A percentile compares a stretch with the other conserved stretches of the same genome.
phyloP scores from a whole-genome alignment of 2,797 vertebrate species.

The Squalus acanthias region DNA sequence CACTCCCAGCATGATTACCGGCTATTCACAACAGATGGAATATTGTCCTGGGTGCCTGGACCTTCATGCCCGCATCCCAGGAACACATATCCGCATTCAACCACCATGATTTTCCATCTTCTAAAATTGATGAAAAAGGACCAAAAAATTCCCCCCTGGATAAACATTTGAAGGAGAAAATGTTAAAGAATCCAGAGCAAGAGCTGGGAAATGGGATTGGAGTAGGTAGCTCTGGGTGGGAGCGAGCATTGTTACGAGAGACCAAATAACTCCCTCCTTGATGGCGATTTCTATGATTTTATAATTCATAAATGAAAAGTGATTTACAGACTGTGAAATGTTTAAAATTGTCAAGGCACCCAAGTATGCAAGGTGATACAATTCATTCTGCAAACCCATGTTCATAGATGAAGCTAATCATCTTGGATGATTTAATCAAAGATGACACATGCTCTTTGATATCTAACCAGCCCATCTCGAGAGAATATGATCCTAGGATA shows the following conservation, averaged over 20 bases:
- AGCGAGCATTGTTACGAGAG: not conserved
- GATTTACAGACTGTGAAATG: not conserved
- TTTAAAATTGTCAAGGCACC: not conserved
- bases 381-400: not conserved
- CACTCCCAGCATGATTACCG: not conserved
- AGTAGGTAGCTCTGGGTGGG: not conserved
- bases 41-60: not conserved
- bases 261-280: not conserved
- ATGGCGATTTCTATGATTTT: not conserved
- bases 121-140: not conserved
- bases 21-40: not conserved
- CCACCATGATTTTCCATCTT: not conserved
- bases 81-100: not conserved
- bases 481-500: not conserved
- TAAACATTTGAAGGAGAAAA: not conserved
- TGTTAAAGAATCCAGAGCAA: not conserved
- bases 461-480: not conserved
- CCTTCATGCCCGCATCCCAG: not conserved
- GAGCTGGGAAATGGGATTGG: not conserved
- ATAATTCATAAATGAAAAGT: not conserved
- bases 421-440: not conserved
- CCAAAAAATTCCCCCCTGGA: not conserved
- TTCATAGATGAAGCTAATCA: not conserved
- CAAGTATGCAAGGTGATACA: not conserved
- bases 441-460: not conserved